Evolutionary conservation across 1,140 invertebrate species (phyloP).

Genomic region (Pseudoatta argentina): DNA sequence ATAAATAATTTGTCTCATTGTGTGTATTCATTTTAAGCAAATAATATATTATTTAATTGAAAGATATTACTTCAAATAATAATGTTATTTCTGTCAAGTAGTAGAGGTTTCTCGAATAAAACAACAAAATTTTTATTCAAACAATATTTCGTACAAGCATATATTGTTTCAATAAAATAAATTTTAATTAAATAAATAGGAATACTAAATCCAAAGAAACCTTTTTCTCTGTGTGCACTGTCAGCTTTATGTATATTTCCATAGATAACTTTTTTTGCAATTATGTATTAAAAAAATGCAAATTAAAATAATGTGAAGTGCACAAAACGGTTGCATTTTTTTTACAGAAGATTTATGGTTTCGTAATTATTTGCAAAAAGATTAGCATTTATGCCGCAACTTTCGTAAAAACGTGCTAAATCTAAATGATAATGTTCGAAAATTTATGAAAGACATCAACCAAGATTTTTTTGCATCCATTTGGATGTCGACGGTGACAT

Average conservation of each 20-base stretch:
- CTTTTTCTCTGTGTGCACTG: neutral
- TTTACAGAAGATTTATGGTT: neutral
- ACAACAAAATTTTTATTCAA: too few relatives aligned
- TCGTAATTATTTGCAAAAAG: neutral
- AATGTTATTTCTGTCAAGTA: too few relatives aligned
- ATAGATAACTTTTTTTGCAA: neutral
- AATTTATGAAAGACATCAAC: neutral
- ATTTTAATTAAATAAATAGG: too few relatives aligned
- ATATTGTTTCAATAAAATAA: too few relatives aligned
- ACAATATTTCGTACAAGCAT: too few relatives aligned
- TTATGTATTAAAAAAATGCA: neutral
- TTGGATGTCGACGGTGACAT: neutral
- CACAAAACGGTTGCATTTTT: neutral
- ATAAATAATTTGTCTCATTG: too few relatives aligned
- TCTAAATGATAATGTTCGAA: neutral
- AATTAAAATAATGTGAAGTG: neutral
- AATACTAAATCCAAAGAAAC: too few relatives aligned
- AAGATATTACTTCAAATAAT: too few relatives aligned
- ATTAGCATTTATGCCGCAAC: neutral
- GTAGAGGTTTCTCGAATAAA: too few relatives aligned
- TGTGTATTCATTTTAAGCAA: too few relatives aligned
- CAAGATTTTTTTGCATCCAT: neutral
- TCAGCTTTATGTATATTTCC: neutral
- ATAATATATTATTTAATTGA: too few relatives aligned
- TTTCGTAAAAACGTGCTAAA: neutral